Base-by-base conservation (phyloP, 1,140 invertebrate genomes). In the Bombus sibiricus region DNA sequence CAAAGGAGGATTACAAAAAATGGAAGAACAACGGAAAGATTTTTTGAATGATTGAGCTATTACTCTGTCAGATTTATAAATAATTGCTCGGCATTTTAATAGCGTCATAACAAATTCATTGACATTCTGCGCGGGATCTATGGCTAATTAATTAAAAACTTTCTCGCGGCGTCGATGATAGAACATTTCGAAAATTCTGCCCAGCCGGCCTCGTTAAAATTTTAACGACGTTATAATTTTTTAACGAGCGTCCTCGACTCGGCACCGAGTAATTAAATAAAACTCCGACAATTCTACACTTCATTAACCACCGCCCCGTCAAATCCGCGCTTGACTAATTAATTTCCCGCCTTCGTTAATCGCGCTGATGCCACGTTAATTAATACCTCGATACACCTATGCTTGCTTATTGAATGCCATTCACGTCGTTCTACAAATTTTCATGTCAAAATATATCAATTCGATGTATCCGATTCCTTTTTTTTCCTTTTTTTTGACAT, bases 271-370 rank as follows among this genome's bases (percentile, higher is more conserved):
- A 64, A 47, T 82, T 75, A 75, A 75, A 82, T 82, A 66, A 82
- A 74, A 75, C 57, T 47, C 57, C 22, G 37, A 72, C 68, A 57
- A 64, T 64, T 12, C 69, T 74, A 62, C 53, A 62, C 80, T 82
- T 82, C 80, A 57, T 71, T 62, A 82, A 82, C 39, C 53, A 64
- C 22, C 25, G 39, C 8, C 69, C 28, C 53, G 68, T 59, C 71
- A 34, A 64, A 82, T 82, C 69, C 69, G 47, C 41, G n/a, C 39
- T 53, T 12, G 32, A 32, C 69, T 74, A 64, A 82, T 82, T 75
- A 82, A 82, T 74, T 73, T 81, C 47, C 81, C 22, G 57, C 41
- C 32, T 43, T 62, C 53, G 59, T 82, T 73, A 82, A 82, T 82
- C 81, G 57, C 59, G 32, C 28, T 66, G 5, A 28, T 66, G 34